Evolutionary conservation across 2,888 invertebrate genomes (phyloP), one percentile per base, ranked within the genome.

Genomic region (Metopia argyrocephala): DNA sequence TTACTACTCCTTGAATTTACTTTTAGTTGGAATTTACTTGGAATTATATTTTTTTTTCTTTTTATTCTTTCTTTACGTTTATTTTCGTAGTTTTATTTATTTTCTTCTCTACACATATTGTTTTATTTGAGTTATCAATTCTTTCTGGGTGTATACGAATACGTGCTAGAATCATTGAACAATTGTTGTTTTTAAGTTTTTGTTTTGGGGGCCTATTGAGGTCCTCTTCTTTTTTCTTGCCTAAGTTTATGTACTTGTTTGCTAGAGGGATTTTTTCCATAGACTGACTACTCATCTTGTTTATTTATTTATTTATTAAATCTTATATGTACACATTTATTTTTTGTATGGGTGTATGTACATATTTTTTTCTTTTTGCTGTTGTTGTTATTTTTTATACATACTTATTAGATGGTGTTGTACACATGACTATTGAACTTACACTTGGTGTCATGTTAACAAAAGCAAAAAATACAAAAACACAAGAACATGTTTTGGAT

Each of bases 391-490:
- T 15, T 48, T 20, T n/a, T 48, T 2, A 48, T 27, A 2, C 27
- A n/a, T 20, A 27, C 18, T 15, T 27, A n/a, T n/a, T n/a, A n/a
- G n/a, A n/a, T 56, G 38, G 9, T 12, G 5, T 38, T 12, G 12
- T 38, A 12, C 12, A 3, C 3, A 15, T 38, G 2, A 7, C 15
- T 61, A 18, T 68, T 65, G 45, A 59, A 20, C 45, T 50, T 38
- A 9, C 52, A 20, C 45, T 52, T 61, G 78, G 59, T 66, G 66
- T 61, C 71, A 20, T 61, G 61, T 48, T 31, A 66, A 54, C 59
- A 50, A 70, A 64, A 27, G 31, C 20, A 48, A 28, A 54, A 12
- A 48, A 64, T 46, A 46, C 45, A 46, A 21, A 68, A 68, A 31
- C 18, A 66, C 5, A 7, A 48, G 48, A 31, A 31, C 31, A 31